phyloP scores from a whole-genome alignment of 2,888 invertebrate genomes.

The Eupithecia exiguata region DNA sequence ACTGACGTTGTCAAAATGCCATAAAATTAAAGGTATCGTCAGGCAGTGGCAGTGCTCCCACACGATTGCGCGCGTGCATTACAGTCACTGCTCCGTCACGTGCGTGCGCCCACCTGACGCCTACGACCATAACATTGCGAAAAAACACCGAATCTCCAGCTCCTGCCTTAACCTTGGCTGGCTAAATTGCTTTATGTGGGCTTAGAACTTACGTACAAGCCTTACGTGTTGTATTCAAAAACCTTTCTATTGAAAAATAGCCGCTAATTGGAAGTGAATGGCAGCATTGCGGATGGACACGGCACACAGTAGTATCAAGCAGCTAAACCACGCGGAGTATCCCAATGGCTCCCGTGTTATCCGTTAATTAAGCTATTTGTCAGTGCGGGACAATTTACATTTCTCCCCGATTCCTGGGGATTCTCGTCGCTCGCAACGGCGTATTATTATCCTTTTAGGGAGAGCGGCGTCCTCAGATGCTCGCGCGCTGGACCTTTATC shows the following conservation, averaged over 20 bases:
- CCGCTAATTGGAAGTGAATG: constrained; percentile 39
- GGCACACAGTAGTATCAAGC: constrained; percentile 36
- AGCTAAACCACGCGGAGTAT: constrained; percentile 65
- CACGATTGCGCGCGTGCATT: constrained; percentile 66
- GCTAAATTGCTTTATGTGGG: constrained; percentile 76
- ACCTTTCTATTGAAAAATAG: constrained; percentile 38
- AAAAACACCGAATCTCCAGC: constrained; percentile 76
- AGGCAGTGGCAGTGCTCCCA: constrained; percentile 56
- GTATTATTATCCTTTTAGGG: constrained; percentile 84
- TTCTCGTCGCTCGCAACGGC: constrained; percentile 73
- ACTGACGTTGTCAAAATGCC: constrained; percentile 35
- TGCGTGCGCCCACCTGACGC: constrained; percentile 81
- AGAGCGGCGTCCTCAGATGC: constrained; percentile 76
- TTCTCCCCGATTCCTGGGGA: constrained; percentile 74
- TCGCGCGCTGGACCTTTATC: constrained; percentile 77
- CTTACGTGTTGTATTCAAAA: constrained; percentile 37
- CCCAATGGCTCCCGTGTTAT: constrained; percentile 74
- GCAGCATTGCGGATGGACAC: constrained; percentile 44
- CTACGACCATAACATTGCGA: constrained; percentile 79
- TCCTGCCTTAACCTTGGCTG: constrained; percentile 77
- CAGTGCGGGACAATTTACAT: constrained; percentile 80
- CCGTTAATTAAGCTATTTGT: constrained; percentile 84
- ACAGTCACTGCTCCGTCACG: constrained; percentile 71
- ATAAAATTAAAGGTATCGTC: constrained; percentile 49
- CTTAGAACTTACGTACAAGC: constrained; percentile 51